Evolutionary conservation across 2,797 vertebrate species (phyloP).

Genomic region (Varecia variegata): DNA sequence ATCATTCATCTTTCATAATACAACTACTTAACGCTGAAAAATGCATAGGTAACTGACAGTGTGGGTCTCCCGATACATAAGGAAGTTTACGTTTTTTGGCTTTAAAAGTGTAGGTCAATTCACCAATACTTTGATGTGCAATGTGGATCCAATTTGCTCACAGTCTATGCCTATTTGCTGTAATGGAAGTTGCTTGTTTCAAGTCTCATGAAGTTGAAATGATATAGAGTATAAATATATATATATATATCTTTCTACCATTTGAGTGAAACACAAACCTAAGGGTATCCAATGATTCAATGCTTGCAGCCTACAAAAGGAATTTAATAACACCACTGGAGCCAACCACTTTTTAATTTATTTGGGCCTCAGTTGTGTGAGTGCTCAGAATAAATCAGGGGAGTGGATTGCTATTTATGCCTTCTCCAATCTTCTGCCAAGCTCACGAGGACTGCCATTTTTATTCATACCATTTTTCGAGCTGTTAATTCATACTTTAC

Average conservation of each 20-base stretch:
- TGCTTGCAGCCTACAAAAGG: neutral
- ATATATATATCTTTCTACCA: neutral
- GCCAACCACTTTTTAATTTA: slow-evolving; percentile 3
- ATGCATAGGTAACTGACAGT: rapidly evolving
- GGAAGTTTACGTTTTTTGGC: neutral
- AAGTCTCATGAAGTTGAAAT: neutral
- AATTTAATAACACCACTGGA: slow-evolving; percentile 29
- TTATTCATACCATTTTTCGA: neutral
- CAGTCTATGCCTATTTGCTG: neutral
- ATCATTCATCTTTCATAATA: neutral
- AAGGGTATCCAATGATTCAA: slow-evolving; percentile 31
- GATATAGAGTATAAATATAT: neutral
- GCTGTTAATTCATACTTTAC: neutral
- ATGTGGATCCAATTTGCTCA: neutral
- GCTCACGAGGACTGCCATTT: neutral
- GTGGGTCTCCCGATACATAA: neutral
- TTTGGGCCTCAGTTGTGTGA: neutral
- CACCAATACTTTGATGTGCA: neutral
- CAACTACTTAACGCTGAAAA: neutral
- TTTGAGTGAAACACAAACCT: slow-evolving; percentile 50
- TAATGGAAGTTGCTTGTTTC: neutral
- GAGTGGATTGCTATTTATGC: neutral
- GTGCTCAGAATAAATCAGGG: slow-evolving; percentile 47
- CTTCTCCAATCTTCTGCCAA: slow-evolving; percentile 1
- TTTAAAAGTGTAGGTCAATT: neutral